phyloP scores from a whole-genome alignment of 2,888 invertebrate genomes.

The Tachina lurida region DNA sequence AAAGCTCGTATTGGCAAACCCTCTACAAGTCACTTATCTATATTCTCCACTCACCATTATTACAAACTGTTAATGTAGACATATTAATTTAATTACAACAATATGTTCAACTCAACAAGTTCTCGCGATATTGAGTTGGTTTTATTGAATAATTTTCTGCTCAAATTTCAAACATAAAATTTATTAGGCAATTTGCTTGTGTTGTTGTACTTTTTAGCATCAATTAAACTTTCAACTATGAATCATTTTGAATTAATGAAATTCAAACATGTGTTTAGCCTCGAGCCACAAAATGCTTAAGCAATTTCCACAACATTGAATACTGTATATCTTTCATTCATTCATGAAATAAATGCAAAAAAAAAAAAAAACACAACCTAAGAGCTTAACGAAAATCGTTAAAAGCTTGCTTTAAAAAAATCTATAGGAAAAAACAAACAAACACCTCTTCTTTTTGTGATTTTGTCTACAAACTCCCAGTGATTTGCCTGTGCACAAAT shows the following conservation, averaged over 20 bases:
- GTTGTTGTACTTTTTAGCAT: constrained; percentile 17
- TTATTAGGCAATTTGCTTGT: constrained; percentile 44
- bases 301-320: constrained; percentile 36
- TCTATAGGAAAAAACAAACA: constrained; percentile 32
- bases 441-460: constrained; percentile 59
- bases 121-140: not conserved
- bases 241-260: constrained; percentile 64
- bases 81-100: not conserved
- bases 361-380: constrained; percentile 33
- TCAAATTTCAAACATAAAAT: constrained; percentile 9
- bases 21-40: no score
- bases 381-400: constrained; percentile 20
- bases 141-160: not conserved
- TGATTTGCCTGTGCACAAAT: constrained; percentile 43
- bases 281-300: constrained; percentile 37
- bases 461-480: constrained; percentile 2
- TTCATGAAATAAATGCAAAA: constrained; percentile 2
- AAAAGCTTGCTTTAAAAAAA: constrained; percentile 45
- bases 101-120: not conserved
- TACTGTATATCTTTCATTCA: constrained; percentile 42
- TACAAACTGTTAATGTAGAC: no score
- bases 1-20: no score
- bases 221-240: constrained; percentile 61
- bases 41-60: no score
- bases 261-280: constrained; percentile 62